Conservation (phyloP, 2,888 invertebrate genomes). For the Heterodera filipjevi region DNA sequence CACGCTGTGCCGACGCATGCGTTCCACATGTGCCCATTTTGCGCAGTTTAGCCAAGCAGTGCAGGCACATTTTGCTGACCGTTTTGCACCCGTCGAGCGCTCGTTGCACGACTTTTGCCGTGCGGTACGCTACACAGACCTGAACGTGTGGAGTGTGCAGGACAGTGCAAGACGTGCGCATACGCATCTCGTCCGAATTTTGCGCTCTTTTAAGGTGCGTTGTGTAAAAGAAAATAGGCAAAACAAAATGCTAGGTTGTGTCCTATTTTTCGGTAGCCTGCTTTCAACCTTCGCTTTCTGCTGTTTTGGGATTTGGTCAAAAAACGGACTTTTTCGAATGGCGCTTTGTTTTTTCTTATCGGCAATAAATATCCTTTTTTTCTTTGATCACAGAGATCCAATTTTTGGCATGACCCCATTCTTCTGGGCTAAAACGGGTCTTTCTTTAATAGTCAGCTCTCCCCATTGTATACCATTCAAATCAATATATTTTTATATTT, state of each 20-base stretch:
- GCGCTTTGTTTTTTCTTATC: too few relatives aligned
- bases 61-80: constrained; percentile 65
- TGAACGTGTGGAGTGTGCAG: constrained; percentile 89
- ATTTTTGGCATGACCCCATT: too few relatives aligned
- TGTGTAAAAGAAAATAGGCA: too few relatives aligned
- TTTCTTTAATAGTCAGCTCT: too few relatives aligned
- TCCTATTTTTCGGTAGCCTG: too few relatives aligned
- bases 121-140: constrained; percentile 90
- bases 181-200: constrained; percentile 67
- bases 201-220: constrained; percentile 75
- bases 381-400: too few relatives aligned
- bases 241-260: too few relatives aligned
- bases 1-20: constrained; percentile 9
- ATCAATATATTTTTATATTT: background rate
- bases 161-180: constrained; percentile 73
- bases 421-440: too few relatives aligned
- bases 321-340: too few relatives aligned
- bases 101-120: constrained; percentile 86
- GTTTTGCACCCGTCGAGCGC: constrained; percentile 84
- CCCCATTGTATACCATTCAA: background rate
- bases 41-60: constrained; percentile 73
- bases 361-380: too few relatives aligned
- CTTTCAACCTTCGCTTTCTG: too few relatives aligned
- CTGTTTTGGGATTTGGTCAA: background rate
- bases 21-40: constrained; percentile 74